A percentile compares a stretch with the other conserved stretches of the same genome.
These are phyloP conservation scores for Nothoprocta pentlandii DNA, from an alignment of 2,113 vertebrate genomes.

Conservation along the genomic window DNA sequence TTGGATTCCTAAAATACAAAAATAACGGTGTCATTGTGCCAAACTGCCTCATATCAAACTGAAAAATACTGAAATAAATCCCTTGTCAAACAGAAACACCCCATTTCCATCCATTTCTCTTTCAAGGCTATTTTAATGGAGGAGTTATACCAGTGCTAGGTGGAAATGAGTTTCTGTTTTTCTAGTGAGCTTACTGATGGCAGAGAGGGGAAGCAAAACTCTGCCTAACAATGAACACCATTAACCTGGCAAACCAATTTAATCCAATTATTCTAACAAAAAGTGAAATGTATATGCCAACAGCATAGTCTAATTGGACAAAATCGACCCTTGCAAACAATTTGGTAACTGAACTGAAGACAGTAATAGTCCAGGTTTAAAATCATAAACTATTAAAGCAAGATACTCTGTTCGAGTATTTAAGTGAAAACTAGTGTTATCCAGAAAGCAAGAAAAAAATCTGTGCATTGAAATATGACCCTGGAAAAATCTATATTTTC, in stretches of 20 bases:
- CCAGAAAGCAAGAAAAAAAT: background rate
- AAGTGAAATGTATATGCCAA: background rate
- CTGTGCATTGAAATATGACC: background rate
- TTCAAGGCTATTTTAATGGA: background rate
- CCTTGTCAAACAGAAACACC: background rate
- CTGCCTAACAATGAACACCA: background rate
- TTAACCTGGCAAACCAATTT: background rate
- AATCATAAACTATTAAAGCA: background rate
- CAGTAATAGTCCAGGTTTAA: background rate
- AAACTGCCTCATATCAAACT: background rate
- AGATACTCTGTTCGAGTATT: background rate
- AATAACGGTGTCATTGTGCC: background rate
- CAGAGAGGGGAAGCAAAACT: background rate
- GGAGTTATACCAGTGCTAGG: background rate
- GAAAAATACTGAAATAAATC: background rate
- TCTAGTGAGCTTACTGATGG: background rate
- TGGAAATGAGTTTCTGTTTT: background rate
- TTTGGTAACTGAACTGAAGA: background rate
- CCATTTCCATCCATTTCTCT: background rate
- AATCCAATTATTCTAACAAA: background rate
- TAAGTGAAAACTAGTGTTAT: background rate
- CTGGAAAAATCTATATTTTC: background rate
- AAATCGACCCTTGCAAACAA: background rate
- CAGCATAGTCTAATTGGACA: background rate
- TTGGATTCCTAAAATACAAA: background rate